Evolutionary conservation across 2,888 invertebrate species (phyloP).

Genomic region (Pristionchus fissidentatus): DNA sequence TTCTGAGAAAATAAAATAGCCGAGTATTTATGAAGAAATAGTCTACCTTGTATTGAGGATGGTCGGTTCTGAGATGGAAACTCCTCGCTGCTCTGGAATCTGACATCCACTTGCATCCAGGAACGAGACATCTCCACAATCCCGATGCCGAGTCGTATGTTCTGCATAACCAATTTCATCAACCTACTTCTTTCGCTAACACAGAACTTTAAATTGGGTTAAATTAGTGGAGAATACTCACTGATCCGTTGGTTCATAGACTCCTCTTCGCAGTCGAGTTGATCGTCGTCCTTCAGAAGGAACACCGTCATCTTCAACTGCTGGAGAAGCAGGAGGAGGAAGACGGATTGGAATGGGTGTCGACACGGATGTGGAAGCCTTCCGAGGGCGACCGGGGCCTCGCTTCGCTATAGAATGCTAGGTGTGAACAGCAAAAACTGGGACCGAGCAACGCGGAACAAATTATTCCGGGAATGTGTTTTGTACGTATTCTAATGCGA

Average conservation of each 20-base stretch:
- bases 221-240: not conserved
- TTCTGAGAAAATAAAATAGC: not conserved
- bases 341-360: not conserved
- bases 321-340: not conserved
- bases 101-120: conserved; percentile 39
- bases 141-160: conserved; percentile 17
- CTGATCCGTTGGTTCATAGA: conserved; percentile 2
- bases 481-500: not conserved
- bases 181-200: not conserved
- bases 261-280: not conserved
- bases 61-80: conserved; percentile 51
- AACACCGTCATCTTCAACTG: not conserved
- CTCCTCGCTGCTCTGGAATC: conserved; percentile 51
- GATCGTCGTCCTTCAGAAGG: conserved; percentile 17
- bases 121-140: conserved; percentile 24
- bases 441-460: conserved; percentile 4
- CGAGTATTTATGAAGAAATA: not conserved
- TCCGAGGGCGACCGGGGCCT: conserved; percentile 43
- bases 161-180: not conserved
- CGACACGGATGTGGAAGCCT: not conserved
- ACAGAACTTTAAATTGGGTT: too few relatives aligned
- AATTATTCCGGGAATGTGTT: conserved; percentile 25
- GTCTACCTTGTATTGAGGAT: conserved; percentile 48
- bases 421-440: not conserved
- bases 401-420: not conserved